phyloP scores from a whole-genome alignment of 2,113 vertebrate genomes.

The Hymenochirus boettgeri region DNA sequence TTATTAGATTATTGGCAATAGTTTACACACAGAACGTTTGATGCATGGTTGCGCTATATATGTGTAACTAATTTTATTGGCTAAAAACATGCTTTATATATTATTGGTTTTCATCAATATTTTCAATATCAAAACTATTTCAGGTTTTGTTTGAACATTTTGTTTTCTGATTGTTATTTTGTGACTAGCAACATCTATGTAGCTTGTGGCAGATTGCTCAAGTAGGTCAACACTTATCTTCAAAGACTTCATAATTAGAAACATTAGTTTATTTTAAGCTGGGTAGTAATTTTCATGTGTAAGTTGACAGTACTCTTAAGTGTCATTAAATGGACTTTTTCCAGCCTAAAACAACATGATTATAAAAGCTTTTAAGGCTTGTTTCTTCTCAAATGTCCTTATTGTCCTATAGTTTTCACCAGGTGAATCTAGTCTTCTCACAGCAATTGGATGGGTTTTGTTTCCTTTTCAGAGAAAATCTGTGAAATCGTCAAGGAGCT shows the following conservation, averaged over 20 bases:
- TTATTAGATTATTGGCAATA: too few relatives aligned
- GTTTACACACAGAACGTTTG: too few relatives aligned
- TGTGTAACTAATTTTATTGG: too few relatives aligned
- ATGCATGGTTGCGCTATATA: too few relatives aligned
- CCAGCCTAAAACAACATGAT: background rate
- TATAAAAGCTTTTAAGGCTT: conserved; percentile 11
- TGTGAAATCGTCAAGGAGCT: conserved; percentile 19
- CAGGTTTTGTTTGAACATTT: too few relatives aligned
- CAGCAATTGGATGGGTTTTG: background rate
- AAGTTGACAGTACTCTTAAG: conserved; percentile 11
- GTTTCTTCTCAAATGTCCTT: conserved; percentile 11
- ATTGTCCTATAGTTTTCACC: conserved; percentile 6
- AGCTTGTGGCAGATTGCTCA: background rate
- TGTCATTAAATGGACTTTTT: conserved; percentile 22
- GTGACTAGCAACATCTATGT: too few relatives aligned
- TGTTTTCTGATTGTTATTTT: too few relatives aligned
- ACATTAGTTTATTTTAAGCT: background rate
- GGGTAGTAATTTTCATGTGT: background rate
- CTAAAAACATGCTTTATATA: too few relatives aligned
- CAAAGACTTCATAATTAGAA: background rate
- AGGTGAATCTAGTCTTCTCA: conserved; percentile 9
- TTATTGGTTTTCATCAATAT: too few relatives aligned
- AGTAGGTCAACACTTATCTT: background rate
- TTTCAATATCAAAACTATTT: too few relatives aligned
- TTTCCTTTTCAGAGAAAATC: background rate